These are phyloP conservation scores for Cardiocondyla obscurior DNA, from an alignment of 1,140 invertebrate genomes.

Conservation along the genomic window DNA sequence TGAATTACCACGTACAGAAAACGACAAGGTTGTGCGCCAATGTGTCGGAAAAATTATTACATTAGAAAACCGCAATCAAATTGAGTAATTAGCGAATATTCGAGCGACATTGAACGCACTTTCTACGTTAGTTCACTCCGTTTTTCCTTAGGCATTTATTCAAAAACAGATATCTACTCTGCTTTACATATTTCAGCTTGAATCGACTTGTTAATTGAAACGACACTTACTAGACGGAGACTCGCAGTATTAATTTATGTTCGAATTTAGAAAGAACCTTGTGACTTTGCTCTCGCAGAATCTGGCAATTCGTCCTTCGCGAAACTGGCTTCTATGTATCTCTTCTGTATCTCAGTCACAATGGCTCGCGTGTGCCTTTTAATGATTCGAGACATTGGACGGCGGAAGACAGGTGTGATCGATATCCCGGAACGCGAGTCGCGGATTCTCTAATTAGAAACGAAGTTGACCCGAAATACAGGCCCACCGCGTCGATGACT, in stretches of 20 bases:
- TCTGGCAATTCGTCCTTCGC: constrained; percentile 50
- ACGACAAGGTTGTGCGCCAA: constrained; percentile 14
- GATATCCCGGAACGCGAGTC: constrained; percentile 38
- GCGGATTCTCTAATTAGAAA: constrained; percentile 57
- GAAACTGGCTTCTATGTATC: constrained; percentile 37
- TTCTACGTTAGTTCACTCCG: not conserved
- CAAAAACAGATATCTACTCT: not conserved
- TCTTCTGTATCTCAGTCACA: constrained; percentile 53
- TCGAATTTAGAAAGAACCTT: constrained; percentile 13
- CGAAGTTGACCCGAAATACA: constrained; percentile 33
- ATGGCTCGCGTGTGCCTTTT: constrained; percentile 62
- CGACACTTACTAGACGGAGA: not conserved
- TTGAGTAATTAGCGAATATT: not conserved
- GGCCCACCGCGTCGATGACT: constrained; percentile 5
- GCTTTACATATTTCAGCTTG: not conserved
- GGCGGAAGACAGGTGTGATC: constrained; percentile 66
- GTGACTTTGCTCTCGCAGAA: not conserved
- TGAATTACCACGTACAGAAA: not conserved
- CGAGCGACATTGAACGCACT: no score
- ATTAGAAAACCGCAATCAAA: not conserved
- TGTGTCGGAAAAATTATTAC: constrained; percentile 23
- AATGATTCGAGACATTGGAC: constrained; percentile 68
- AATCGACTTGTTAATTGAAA: constrained; percentile 13
- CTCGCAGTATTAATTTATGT: not conserved
- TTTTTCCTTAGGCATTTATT: not conserved